Evolutionary conservation across 1,140 invertebrate genomes (phyloP), one percentile per base, ranked within the genome.

Genomic region (Anastrepha obliqua): DNA sequence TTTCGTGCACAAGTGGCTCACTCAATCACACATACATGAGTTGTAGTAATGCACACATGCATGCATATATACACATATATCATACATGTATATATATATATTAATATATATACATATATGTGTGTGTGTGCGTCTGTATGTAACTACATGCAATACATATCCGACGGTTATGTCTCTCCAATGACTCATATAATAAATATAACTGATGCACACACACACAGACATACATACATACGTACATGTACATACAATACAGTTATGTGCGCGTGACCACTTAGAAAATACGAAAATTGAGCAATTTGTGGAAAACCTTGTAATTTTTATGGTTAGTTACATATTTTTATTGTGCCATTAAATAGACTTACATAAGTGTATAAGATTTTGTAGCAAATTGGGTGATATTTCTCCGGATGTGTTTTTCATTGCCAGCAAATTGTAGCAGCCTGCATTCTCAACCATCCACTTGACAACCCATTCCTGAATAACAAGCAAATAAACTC

Each of bases 211-310:
- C 42, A 74, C 15, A 74, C 44, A 9, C 8, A 7, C 67, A 17
- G 1, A 3, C 67, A 74, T 15, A 17, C 42, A n/a, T 74, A 13
- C 42, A 47, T 13, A 17, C 9, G 60, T 42, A 15, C 67, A 42
- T 74, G 67, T 51, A n/a, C 44, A n/a, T 81, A 58, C 7, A 39
- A 67, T 39, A 39, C 64, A 29, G 60, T 67, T 67, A 29, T 67
- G 47, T 81, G 74, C 44, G 64, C 64, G n/a, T 51, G 51, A 8
- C 20, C 74, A 81, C 44, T 55, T 42, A 51, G 44, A 58, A 81
- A 81, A 81, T 55, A 29, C 47, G 47, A 51, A 81, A 81, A 81
- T 55, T 81, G 74, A 81, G 15, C 44, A 81, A 81, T 81, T 81
- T 81, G 44, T 81, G 74, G 44, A 51, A 81, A 55, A 74, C 15